Evolutionary conservation across 2,113 vertebrate genomes (phyloP), one percentile per base, ranked within the genome.

Genomic region (Megaceryle torquata): DNA sequence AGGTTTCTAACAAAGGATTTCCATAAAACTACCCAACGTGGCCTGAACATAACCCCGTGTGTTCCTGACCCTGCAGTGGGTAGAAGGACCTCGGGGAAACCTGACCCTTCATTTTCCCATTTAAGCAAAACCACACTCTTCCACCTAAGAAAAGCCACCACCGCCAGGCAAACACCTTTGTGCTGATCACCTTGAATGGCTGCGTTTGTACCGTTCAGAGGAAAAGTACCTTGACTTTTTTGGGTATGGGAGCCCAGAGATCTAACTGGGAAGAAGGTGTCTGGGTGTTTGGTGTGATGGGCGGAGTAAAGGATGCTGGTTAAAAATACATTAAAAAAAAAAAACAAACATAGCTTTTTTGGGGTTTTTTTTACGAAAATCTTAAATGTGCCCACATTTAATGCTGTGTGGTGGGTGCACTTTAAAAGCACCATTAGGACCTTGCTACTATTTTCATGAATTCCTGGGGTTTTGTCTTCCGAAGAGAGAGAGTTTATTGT

Each of bases 1-100:
- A 44, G 11, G 12, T 13, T 75, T 13, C 76, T 41, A 67, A 91
- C 86, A 95, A 89, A 95, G 86, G 64, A 60, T 84, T 94, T 59
- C 81, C 91, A 92, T 81, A 95, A 11, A 95, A 22, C 77, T 64
- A 21, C 25, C 18, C 72, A 9, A 29, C 1, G 0, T 87, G 91
- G 53, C 94, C 94, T 63, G 64, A 82, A 9, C 60, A 53, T 91
- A 19, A 97, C 94, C 91, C 83, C 4, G 1, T 14, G 33, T 24
- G 39, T 11, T 74, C 69, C 87, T 86, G 85, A 18, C 43, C 63
- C 78, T 22, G 75, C 65, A 25, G 46, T 6, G 68, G 78, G 48
- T n/a, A 85, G 53, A 43, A 65, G 25, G 51, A 26, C 11, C 72
- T n/a, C 89, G 1, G 7, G 94, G 84, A 84, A 75, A 18, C 41